Base-by-base conservation (phyloP, 2,113 vertebrate species). In the Tachysurus vachellii region DNA sequence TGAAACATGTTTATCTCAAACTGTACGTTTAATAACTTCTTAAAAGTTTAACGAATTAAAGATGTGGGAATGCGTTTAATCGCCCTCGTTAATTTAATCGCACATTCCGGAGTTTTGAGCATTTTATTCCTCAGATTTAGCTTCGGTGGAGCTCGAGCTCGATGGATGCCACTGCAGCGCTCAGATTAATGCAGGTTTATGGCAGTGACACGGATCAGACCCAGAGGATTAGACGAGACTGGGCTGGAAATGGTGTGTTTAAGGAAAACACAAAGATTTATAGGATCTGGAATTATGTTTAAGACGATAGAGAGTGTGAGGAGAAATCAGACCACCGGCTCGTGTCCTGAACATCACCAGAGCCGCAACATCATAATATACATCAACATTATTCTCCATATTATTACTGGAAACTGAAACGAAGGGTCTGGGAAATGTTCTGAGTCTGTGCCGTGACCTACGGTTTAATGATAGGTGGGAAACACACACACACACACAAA, bases 151-250 rank as follows among this genome's bases (percentile, higher is more conserved):
- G 26, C 23, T 21, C 62, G 17, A 26, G 8, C 62, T n/a, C 3
- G 11, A 10, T 8, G 59, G 87, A 47, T n/a, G n/a, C n/a, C 21
- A 31, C 42, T 36, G 54, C 68, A 26, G 66, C 79, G 57, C 68
- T 82, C 66, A 61, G 50, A 42, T n/a, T 23, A 56, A 12, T 23
- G 68, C 75, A 47, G 56, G 57, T 77, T 80, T 53, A 80, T 62
- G 14, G 36, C 28, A 59, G 59, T 64, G 77, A 85, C 68, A 62
- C 11, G 36, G 59, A 26, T 75, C 79, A 53, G 12, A 23, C 71
- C 84, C 36, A 31, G 42, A 79, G 88, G 36, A 82, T 77, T 44
- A n/a, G 23, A 36, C 31, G 82, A 54, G 53, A 54, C 59, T 80
- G 64, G 21, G 16, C 4, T 62, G 76, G 82, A 76, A 76, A 80